Percentiles rank a stretch among this genome's conserved stretches.
Conservation (phyloP, 2,888 invertebrate species). For the Nycteola revayana region DNA sequence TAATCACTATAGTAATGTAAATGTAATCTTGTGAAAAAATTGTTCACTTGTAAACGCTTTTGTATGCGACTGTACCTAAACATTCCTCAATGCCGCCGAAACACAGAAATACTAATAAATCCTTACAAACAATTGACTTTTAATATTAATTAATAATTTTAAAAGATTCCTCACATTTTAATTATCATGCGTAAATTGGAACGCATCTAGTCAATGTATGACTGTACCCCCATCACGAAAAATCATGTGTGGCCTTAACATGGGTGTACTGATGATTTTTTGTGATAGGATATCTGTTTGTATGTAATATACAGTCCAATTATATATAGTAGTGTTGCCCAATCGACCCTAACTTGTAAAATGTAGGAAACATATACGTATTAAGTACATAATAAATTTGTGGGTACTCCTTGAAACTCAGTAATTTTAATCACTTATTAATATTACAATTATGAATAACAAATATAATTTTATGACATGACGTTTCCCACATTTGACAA, state of each 20-base stretch:
- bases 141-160: slow-evolving; percentile 7
- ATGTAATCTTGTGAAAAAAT: too few species aligned
- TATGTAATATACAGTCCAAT: slow-evolving; percentile 22
- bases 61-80: slow-evolving; percentile 3
- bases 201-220: slow-evolving; percentile 39
- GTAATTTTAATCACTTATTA: too few species aligned
- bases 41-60: not conserved
- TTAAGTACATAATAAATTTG: too few species aligned
- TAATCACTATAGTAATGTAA: too few species aligned
- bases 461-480: too few species aligned
- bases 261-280: too few species aligned
- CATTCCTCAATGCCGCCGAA: slow-evolving; percentile 21
- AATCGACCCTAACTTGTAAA: slow-evolving; percentile 10
- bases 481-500: not conserved
- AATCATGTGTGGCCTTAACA: too few species aligned
- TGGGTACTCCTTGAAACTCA: too few species aligned
- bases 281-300: too few species aligned
- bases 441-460: too few species aligned
- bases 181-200: slow-evolving; percentile 13
- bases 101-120: slow-evolving; percentile 7
- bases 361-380: too few species aligned
- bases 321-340: slow-evolving; percentile 28
- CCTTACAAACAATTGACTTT: slow-evolving; percentile 23
- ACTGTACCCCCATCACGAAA: too few species aligned
- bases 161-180: not conserved